Percentiles rank a stretch among this genome's conserved stretches.
These are phyloP conservation scores for Trachemys scripta DNA, from an alignment of 2,113 vertebrate species.

Conservation along the genomic window DNA sequence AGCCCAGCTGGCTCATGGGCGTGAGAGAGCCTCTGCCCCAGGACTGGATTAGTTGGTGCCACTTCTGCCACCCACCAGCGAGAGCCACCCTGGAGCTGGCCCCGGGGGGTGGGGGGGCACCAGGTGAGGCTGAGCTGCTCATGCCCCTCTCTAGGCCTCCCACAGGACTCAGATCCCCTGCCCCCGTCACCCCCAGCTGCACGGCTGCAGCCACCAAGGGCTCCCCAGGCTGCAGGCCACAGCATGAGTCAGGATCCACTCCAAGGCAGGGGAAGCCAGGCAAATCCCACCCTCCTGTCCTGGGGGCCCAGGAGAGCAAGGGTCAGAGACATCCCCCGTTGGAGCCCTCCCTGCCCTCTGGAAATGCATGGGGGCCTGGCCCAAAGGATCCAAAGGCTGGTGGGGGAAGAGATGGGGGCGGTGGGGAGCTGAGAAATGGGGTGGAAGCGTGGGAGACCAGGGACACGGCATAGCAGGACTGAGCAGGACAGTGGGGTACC, in stretches of 20 bases:
- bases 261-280: no score
- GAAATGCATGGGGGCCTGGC: no score
- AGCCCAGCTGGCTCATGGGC: neutral
- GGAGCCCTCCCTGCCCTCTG: no score
- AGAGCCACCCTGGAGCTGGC: neutral
- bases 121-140: no score
- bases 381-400: no score
- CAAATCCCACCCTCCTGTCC: no score
- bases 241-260: no score
- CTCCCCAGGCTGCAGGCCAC: neutral
- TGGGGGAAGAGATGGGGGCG: no score
- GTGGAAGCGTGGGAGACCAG: neutral
- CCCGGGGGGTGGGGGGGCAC: no score
- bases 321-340: no score
- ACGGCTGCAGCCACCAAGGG: slow-evolving; percentile 34
- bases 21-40: neutral
- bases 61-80: slow-evolving; percentile 12
- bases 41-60: neutral
- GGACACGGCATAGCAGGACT: neutral
- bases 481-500: neutral
- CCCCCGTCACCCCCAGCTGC: neutral
- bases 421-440: neutral
- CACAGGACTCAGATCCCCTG: slow-evolving; percentile 18
- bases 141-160: no score
- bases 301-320: no score